A percentile compares a stretch with the other conserved stretches of the same genome.
phyloP scores from a whole-genome alignment of 2,113 vertebrate species.

The Parus major region DNA sequence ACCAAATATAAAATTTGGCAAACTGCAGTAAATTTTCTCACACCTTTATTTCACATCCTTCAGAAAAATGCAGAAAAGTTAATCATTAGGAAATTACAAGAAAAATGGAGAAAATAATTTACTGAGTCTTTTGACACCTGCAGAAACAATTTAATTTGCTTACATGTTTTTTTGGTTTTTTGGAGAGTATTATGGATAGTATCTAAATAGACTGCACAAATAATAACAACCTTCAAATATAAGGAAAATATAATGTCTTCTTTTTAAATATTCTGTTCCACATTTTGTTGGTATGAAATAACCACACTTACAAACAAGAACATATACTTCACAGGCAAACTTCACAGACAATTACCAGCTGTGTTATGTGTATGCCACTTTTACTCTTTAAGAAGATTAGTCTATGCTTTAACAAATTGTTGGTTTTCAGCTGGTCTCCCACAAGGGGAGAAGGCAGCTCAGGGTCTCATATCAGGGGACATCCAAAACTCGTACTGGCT shows the following conservation, averaged over 20 bases:
- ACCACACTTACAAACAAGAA: background rate
- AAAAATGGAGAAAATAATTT: background rate
- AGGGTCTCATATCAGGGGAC: background rate
- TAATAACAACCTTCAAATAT: background rate
- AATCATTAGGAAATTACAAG: background rate
- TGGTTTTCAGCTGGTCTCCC: background rate
- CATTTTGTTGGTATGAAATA: background rate
- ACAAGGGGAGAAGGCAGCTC: background rate
- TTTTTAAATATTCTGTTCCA: background rate
- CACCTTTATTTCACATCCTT: background rate
- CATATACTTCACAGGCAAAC: background rate
- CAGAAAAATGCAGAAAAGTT: background rate
- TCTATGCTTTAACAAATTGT: background rate
- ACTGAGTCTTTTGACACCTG: background rate
- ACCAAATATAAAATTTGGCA: background rate
- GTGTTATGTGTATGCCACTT: background rate
- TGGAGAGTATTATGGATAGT: background rate
- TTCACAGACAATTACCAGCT: background rate
- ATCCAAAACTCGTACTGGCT: fast-evolving
- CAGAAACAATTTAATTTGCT: background rate
- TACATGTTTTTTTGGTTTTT: background rate
- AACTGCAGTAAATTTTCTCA: background rate
- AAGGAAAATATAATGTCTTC: background rate
- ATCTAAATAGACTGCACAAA: background rate
- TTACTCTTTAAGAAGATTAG: background rate